Conservation (phyloP, 2,888 invertebrate genomes). For the Brachypterus glaber region DNA sequence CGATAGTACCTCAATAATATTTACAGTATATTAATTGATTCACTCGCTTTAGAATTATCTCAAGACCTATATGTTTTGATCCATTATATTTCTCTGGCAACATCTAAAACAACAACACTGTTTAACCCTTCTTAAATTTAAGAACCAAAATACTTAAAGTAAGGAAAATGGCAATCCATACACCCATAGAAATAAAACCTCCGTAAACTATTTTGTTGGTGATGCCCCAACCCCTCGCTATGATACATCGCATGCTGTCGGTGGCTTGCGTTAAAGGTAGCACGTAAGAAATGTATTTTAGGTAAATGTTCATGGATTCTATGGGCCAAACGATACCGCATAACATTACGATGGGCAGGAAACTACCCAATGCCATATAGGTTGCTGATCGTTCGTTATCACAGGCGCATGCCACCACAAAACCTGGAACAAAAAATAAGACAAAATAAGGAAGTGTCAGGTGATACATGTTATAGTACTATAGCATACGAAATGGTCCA, state of each 20-base stretch:
- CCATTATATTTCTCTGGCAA: background rate
- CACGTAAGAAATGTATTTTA: constrained; percentile 59
- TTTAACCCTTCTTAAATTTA: constrained; percentile 75
- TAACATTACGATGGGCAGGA: constrained; percentile 74
- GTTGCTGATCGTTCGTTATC: constrained; percentile 79
- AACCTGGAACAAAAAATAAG: constrained; percentile 49
- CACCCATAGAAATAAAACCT: constrained; percentile 67
- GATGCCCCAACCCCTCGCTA: constrained; percentile 76
- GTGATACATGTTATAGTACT: no score
- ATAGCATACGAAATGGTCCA: no score
- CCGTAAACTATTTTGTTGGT: constrained; percentile 61
- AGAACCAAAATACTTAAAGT: constrained; percentile 63
- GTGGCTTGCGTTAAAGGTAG: constrained; percentile 83
- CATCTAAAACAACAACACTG: constrained; percentile 6
- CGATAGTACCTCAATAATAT: no score
- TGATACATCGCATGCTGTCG: constrained; percentile 74
- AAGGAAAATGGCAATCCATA: constrained; percentile 73
- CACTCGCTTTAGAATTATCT: constrained; percentile 2
- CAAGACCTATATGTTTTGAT: no score
- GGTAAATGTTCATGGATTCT: constrained; percentile 75
- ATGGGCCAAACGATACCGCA: constrained; percentile 93
- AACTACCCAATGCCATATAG: constrained; percentile 75
- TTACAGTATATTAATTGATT: no score
- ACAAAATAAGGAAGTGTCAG: no score
- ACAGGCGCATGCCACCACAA: constrained; percentile 70